Base-by-base conservation (phyloP, 2,888 invertebrate genomes). In the Laothoe populi region DNA sequence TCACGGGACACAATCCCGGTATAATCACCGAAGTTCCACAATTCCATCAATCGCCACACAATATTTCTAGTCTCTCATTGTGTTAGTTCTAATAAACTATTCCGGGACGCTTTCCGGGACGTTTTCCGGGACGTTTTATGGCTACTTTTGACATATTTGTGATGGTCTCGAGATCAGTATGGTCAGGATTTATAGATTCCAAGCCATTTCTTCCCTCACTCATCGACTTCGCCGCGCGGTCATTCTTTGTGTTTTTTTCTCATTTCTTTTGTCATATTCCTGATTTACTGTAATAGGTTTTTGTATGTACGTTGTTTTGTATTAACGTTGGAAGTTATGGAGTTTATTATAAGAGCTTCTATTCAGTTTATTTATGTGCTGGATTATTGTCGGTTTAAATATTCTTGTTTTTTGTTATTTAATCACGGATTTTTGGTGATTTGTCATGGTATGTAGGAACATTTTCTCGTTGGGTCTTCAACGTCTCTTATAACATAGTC, bases 121-220 rank as follows among this genome's bases (percentile, higher is more conserved):
- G 85, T 83, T 81, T 78, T 81, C 79, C 70, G 73, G 73, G 86
- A 85, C 85, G 77, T 83, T 88, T 84, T 89, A 89, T 87, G 78
- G 84, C 82, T 82, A 68, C 80, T 84, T 87, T 77, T 90, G 92
- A 92, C 92, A 91, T 90, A 90, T 91, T 91, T 91, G 91, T 92
- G 92, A 92, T 84, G 89, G 82, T 83, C 82, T 79, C 79, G 78
- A 85, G 86, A 83, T 79, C 82, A 81, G 70, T 78, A 70, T 66
- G 74, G 40, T 40, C 68, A 67, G 73, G 85, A 87, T 87, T 87
- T 88, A 88, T 87, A 82, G 84, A 87, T 86, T 85, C 86, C 83
- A 67, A 83, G 73, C 85, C 85, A 88, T 90, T 88, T 87, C 88
- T 82, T 79, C 82, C 79, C 71, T 75, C 73, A 75, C 74, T 73